Percentiles rank a stretch among this genome's conserved stretches.
These are phyloP conservation scores for Agrotis puta DNA, from an alignment of 2,888 invertebrate species.

Conservation along the genomic window DNA sequence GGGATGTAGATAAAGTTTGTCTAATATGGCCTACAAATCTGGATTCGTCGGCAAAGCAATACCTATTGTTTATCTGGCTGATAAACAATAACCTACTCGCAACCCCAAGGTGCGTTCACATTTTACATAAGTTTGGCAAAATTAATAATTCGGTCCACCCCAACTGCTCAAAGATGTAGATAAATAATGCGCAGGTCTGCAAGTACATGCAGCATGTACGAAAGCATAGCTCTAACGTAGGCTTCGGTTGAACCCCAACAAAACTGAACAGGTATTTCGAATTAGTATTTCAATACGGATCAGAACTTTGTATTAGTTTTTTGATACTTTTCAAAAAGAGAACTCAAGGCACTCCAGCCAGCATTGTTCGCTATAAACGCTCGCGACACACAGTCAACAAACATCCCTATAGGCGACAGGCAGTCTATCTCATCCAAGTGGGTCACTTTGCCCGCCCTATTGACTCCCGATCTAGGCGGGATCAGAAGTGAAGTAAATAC, in stretches of 20 bases:
- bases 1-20: neutral
- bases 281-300: neutral
- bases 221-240: too few relatives aligned
- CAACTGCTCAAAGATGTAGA: neutral
- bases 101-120: too few relatives aligned
- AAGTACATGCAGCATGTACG: too few relatives aligned
- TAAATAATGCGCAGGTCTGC: too few relatives aligned
- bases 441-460: conserved; percentile 60
- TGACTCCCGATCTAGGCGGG: conserved; percentile 59
- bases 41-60: neutral
- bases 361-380: too few relatives aligned
- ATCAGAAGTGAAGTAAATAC: conserved; percentile 59
- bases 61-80: neutral
- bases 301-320: neutral
- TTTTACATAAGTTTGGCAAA: neutral
- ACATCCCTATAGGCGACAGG: conserved; percentile 71
- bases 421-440: conserved; percentile 74
- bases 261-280: neutral
- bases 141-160: neutral
- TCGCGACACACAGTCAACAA: conserved; percentile 6
- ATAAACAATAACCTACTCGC: too few relatives aligned
- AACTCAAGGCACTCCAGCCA: too few relatives aligned
- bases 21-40: too few relatives aligned
- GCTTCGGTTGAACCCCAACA: too few relatives aligned
- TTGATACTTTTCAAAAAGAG: too few relatives aligned